Conservation (phyloP, 1,140 invertebrate genomes). For the Trialeurodes vaporariorum region DNA sequence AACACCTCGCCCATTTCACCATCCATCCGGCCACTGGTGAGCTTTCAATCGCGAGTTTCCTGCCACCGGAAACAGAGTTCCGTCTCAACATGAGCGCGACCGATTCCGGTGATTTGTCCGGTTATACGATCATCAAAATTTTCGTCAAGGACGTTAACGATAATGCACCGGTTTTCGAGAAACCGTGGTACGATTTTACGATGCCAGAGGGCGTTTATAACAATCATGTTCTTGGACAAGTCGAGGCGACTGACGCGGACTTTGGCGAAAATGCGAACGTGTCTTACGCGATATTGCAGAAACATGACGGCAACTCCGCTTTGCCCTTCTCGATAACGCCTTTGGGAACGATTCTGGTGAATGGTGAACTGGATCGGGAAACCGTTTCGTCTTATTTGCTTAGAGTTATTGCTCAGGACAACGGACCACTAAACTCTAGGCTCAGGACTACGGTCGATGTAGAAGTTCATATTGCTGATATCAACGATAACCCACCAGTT, state of each 20-base stretch:
- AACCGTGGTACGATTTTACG: constrained; percentile 70
- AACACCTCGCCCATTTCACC: constrained; percentile 46
- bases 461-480: constrained; percentile 63
- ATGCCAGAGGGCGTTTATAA: constrained; percentile 63
- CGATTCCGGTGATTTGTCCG: constrained; percentile 59
- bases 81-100: constrained; percentile 59
- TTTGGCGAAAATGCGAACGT: constrained; percentile 63
- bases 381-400: constrained; percentile 54
- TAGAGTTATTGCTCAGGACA: constrained; percentile 60
- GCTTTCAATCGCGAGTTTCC: constrained; percentile 54
- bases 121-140: constrained; percentile 52
- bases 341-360: constrained; percentile 60
- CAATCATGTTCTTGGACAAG: constrained; percentile 53
- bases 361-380: constrained; percentile 68
- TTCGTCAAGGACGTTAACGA: constrained; percentile 72
- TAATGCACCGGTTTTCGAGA: constrained; percentile 68
- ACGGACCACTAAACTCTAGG: constrained; percentile 43
- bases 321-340: constrained; percentile 58
- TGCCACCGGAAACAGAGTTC: constrained; percentile 60
- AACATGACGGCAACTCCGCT: constrained; percentile 39
- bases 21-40: constrained; percentile 60
- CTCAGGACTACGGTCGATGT: constrained; percentile 59
- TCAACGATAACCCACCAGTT: constrained; percentile 55
- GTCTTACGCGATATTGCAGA: constrained; percentile 50
- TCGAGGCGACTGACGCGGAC: constrained; percentile 63